phyloP scores from a whole-genome alignment of 2,113 vertebrate species.

The Zosterops borbonicus region DNA sequence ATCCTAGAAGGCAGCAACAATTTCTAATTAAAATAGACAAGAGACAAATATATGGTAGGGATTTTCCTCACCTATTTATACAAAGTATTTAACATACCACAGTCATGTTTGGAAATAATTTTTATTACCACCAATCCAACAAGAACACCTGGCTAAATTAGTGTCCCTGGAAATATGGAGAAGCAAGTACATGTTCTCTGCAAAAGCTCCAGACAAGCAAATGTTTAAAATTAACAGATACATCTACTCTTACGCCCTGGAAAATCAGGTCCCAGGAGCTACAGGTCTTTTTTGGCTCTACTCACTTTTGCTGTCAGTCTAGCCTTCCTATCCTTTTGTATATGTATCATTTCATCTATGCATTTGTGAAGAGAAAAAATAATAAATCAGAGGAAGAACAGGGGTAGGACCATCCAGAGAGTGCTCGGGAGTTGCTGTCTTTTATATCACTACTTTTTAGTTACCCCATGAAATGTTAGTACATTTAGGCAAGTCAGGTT shows the following conservation, averaged over 20 bases:
- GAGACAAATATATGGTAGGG: neutral
- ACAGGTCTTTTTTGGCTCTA: neutral
- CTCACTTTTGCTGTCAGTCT: neutral
- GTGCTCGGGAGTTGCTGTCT: neutral
- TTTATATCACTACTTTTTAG: neutral
- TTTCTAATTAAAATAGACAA: neutral
- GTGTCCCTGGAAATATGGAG: neutral
- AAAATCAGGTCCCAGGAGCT: neutral
- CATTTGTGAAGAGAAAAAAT: neutral
- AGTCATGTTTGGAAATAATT: neutral
- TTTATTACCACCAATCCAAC: neutral
- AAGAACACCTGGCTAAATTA: neutral
- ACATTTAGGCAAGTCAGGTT: neutral
- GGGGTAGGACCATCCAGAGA: neutral
- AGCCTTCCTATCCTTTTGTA: neutral
- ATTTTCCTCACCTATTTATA: neutral
- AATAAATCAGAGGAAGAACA: neutral
- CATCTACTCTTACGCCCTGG: neutral
- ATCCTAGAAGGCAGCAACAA: neutral
- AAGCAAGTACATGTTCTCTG: neutral
- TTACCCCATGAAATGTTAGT: neutral
- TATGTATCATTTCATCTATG: neutral
- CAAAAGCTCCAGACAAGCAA: neutral
- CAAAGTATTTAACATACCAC: neutral
- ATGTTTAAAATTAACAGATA: neutral